Base-by-base conservation (phyloP, 2,797 vertebrate species). In the Amphiprion clarkii region DNA sequence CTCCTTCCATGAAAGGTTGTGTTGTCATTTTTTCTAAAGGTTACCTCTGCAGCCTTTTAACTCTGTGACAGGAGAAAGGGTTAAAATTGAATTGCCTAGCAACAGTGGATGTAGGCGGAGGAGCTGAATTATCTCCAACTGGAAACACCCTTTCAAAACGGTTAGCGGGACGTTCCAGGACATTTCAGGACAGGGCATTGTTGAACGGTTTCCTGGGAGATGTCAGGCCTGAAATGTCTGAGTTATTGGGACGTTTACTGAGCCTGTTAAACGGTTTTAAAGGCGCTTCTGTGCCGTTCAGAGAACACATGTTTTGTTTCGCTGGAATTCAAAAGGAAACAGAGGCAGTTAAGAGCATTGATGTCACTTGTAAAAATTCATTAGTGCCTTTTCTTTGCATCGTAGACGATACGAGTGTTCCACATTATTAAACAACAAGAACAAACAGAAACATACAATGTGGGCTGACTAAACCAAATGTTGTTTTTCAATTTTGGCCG, bases 21-120 rank as follows among this genome's bases (percentile, higher is more conserved):
- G 23, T 39, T 61, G 71, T 73, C 27, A 11, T 63, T 73, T 67
- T 12, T 14, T 75, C 2, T 69, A 75, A 91, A 87, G 86, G 86
- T 89, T 55, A 62, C 9, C 33, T 71, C 53, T 31, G 46, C 60
- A 51, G 46, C 72, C 66, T 54, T 54, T 74, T 71, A 64, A 74
- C 71, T 78, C 39, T 66, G n/a, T 19, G 48, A n/a, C 1, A 5
- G 19, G 51, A 25, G 52, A 16, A 11, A 29, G 62, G 83, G 83
- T 78, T 77, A 70, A 78, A 54, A 44, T n/a, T 59, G 19, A 5
- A 53, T 86, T n/a, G n/a, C 85, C 31, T 77, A 82, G 88, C 83
- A 89, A 86, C 84, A 74, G 66, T 46, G 3, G 48, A 17, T 8
- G 48, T 17, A 39, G 57, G 46, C 19, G 3, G 57, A 46, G 17